Evolutionary conservation across 1,140 invertebrate species (phyloP), one percentile per base, ranked within the genome.

Genomic region (Ylistrum balloti): DNA sequence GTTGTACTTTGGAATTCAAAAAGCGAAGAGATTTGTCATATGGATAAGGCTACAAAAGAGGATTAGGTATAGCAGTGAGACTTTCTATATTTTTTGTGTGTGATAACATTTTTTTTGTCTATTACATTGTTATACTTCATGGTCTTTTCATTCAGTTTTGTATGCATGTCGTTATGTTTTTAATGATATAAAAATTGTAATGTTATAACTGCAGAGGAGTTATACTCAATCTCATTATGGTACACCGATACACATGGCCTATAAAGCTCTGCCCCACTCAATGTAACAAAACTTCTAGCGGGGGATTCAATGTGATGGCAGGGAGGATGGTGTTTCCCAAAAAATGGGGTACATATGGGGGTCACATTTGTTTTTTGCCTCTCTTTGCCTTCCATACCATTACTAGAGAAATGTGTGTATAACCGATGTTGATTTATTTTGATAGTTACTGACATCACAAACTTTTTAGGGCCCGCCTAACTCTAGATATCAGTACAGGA

Each of bases 341-440:
- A 74, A 74, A n/a, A 74, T n/a, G 56, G n/a, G 56, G 56, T 74
- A 74, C n/a, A 74, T 74, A 28, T 74, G 22, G 56, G 56, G 56
- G 56, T 74, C 56, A 28, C 56, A 74, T 74, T 74, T 74, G 56
- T n/a, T 74, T 74, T 74, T 74, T 74, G 56, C 22, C 56, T 28
- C 45, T 56, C 35, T 7, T 38, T 38, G 35, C 56, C 56, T 74
- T n/a, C 56, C 56, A 28, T n/a, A 28, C 56, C 5, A 28, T n/a
- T 74, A 45, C 41, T 74, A 74, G 5, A 74, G 56, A 74, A 74
- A n/a, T 28, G n/a, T 28, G 3, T 74, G 56, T 74, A n/a, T 74
- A 74, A 28, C 22, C 28, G 56, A 74, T 74, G 56, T 74, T 74
- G n/a, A 74, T 74, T 74, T 74, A n/a, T 5, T 74, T n/a, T 74